Evolutionary conservation across 2,888 invertebrate genomes (phyloP).

Genomic region (Horisme vitalbata): DNA sequence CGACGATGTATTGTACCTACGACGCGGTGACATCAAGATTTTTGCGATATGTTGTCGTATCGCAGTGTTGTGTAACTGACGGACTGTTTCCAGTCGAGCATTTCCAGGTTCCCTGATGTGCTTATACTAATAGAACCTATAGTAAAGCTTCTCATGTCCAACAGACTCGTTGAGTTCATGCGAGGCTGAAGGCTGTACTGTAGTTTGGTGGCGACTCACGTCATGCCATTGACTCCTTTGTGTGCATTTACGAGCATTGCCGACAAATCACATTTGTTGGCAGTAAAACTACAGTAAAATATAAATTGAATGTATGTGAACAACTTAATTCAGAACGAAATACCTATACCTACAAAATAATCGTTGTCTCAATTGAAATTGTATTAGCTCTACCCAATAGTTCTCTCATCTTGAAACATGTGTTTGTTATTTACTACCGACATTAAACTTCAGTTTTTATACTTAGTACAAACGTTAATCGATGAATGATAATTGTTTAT

Average conservation of each 20-base stretch:
- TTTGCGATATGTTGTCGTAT: no score
- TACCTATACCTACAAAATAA: not conserved
- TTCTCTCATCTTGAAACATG: no score
- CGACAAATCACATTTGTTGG: conserved; percentile 16
- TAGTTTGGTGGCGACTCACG: conserved; percentile 8
- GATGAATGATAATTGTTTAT: not conserved
- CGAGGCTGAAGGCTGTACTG: conserved; percentile 2
- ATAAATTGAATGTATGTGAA: conserved; percentile 14
- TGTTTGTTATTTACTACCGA: no score
- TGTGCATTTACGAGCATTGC: conserved; percentile 13
- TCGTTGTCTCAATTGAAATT: no score
- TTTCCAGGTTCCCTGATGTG: no score
- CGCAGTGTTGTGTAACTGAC: no score
- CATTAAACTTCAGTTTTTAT: not conserved
- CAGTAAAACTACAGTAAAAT: conserved; percentile 17
- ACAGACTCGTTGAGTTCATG: conserved; percentile 7
- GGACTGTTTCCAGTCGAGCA: no score
- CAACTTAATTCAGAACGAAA: conserved; percentile 14
- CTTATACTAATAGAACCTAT: no score
- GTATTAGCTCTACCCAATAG: no score
- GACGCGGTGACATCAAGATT: no score
- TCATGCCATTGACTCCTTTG: conserved; percentile 17
- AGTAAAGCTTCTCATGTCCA: not conserved
- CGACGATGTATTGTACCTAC: no score
- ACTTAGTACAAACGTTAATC: not conserved